Conservation (phyloP, 2,797 vertebrate species). For the Myotis planiceps region DNA sequence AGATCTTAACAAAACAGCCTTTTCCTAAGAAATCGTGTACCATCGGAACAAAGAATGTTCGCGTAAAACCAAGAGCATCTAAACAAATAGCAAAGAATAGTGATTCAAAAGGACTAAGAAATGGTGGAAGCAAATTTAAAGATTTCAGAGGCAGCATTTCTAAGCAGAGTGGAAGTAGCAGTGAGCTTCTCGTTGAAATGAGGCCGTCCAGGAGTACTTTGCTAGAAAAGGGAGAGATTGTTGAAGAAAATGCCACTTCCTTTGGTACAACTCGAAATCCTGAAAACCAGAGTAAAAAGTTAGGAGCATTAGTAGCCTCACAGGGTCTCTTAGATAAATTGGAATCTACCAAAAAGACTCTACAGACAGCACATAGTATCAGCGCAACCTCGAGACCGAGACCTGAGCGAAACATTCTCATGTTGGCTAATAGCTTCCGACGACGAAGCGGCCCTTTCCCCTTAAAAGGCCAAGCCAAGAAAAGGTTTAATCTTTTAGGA, state of each 20-base stretch:
- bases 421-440: slow-evolving; percentile 77
- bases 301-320: slow-evolving; percentile 49
- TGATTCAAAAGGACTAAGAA: slow-evolving; percentile 66
- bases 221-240: slow-evolving; percentile 30
- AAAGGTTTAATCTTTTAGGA: slow-evolving; percentile 82
- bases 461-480: slow-evolving; percentile 86
- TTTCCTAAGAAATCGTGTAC: slow-evolving; percentile 71
- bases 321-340: slow-evolving; percentile 39
- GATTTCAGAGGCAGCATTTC: slow-evolving; percentile 61
- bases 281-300: slow-evolving; percentile 52
- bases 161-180: background rate
- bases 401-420: slow-evolving; percentile 72
- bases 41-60: slow-evolving; percentile 66
- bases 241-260: slow-evolving; percentile 7
- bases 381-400: slow-evolving; percentile 56
- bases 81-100: slow-evolving; percentile 69
- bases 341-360: slow-evolving; percentile 44
- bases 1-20: slow-evolving; percentile 81
- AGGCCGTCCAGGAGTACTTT: slow-evolving; percentile 48
- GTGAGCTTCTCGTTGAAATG: slow-evolving; percentile 74
- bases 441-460: slow-evolving; percentile 76
- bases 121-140: slow-evolving; percentile 31
- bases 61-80: slow-evolving; percentile 66
- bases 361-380: slow-evolving; percentile 57
- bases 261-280: slow-evolving; percentile 30